Base-by-base conservation (phyloP, 2,888 invertebrate species). In the Mimachlamys varia region DNA sequence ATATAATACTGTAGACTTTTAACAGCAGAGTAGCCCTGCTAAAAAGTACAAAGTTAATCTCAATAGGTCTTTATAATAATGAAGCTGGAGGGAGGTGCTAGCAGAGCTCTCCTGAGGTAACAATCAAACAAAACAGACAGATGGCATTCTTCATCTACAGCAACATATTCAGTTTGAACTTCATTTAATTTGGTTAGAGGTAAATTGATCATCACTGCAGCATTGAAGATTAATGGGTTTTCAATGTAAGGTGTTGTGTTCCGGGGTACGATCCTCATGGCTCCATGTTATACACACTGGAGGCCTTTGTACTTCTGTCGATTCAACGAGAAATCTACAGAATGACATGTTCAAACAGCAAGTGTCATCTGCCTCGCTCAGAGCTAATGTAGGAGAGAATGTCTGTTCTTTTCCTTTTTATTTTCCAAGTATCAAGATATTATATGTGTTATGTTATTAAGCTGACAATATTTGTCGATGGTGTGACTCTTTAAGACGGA, bases 101-200 rank as follows among this genome's bases (percentile, higher is more conserved):
- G 17, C 27, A 3, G 22, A 22, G 7, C 22, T 15, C 76, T 76
- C 76, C 7, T 7, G 76, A 76, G 76, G 13, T 76, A n/a, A 33
- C 76, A 33, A 76, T 76, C 76, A 33, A 76, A 76, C 27, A 22
- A 12, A 22, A 19, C 76, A 76, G 76, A 76, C 76, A 33, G 33
- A 76, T 76, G 3, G 33, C 33, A 33, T 76, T 33, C 33, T 76
- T 76, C 76, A 76, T 76, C 33, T 76, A 76, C 27, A 33, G 76
- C 27, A 76, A 76, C 76, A 76, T 27, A 76, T 76, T 33, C 76
- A 27, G 33, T 76, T 76, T 33, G 22, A 76, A 76, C 27, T 76
- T 76, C 76, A 27, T 76, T 76, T 76, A 76, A 76, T 76, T 76
- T 76, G 76, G 33, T 76, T 76, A 27, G 76, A 19, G 22, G 76